Evolutionary conservation across 64 coral and sea anemone species (phyloP), one percentile per base, ranked within the genome.

Genomic region (Trachythela sp.): DNA sequence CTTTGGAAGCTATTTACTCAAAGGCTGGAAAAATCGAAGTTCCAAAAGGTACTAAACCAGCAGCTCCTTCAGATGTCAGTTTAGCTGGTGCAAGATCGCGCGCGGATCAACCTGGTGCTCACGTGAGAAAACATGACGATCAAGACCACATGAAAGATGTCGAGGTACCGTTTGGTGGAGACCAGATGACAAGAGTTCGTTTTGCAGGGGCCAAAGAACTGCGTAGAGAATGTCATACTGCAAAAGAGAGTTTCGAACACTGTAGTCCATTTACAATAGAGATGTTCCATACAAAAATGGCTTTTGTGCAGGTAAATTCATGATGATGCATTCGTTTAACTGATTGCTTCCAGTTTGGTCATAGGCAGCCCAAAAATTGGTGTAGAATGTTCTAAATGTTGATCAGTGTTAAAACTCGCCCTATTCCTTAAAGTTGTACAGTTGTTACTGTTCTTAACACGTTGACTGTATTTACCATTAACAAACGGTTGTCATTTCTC

Each of bases 71-170:
- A 15, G 49, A 52, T 52, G 49, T 11, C 13, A 15, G 49, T 52
- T 1, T 1, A 8, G 13, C 49, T 52, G 49, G 50, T 77, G 0
- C 92, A 93, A 51, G 92, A 93, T 20, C 17, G 89, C 89, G 88
- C 20, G 56, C 20, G 13, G 49, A 52, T 52, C 49, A 52, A 52
- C 49, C 49, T 52, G 49, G 49, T 52, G 49, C 49, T 15, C 49
- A 52, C 22, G 49, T 52, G 22, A 52, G 49, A 52, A 20, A 52
- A 52, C 13, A 15, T 52, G 49, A 52, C 49, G 49, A 52, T 52
- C 13, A 20, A 52, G 8, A 52, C 22, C 8, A 52, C 49, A 52
- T 52, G 49, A 52, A 52, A 64, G 22, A 26, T 36, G 37, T 80
- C 4, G 37, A 30, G 26, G 37, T 80, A 36, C 75, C 75, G 0